Conservation (phyloP, 2,113 vertebrate species). For the Centrocercus urophasianus region DNA sequence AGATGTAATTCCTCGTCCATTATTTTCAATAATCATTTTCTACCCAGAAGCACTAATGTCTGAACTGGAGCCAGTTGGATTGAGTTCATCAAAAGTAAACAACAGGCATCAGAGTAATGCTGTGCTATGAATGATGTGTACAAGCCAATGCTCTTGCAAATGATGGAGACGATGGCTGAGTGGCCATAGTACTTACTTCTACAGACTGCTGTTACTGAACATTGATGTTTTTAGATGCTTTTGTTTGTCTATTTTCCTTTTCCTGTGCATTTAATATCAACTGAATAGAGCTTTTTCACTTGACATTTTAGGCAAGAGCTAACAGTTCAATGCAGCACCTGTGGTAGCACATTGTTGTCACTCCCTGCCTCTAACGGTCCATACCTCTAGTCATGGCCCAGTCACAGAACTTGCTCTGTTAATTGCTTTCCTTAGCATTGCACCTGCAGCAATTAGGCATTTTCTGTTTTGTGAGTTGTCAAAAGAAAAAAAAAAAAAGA, state of each 20-base stretch:
- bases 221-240: neutral
- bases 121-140: neutral
- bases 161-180: neutral
- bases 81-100: neutral
- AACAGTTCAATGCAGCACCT: accelerated
- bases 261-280: neutral
- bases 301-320: neutral
- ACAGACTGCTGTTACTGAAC: neutral
- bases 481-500: neutral
- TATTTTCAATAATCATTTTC: neutral
- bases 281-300: neutral
- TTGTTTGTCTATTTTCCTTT: neutral
- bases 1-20: neutral
- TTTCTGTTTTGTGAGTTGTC: neutral
- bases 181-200: neutral
- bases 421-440: neutral
- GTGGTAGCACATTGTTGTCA: neutral
- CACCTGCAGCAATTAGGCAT: neutral
- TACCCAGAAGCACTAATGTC: neutral
- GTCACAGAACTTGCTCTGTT: accelerated
- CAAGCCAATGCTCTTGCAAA: neutral
- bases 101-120: neutral
- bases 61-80: neutral
- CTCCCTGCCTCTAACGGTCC: neutral
- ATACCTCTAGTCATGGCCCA: neutral